Conservation (phyloP, 2,797 vertebrate species). For the Gastrophryne carolinensis region DNA sequence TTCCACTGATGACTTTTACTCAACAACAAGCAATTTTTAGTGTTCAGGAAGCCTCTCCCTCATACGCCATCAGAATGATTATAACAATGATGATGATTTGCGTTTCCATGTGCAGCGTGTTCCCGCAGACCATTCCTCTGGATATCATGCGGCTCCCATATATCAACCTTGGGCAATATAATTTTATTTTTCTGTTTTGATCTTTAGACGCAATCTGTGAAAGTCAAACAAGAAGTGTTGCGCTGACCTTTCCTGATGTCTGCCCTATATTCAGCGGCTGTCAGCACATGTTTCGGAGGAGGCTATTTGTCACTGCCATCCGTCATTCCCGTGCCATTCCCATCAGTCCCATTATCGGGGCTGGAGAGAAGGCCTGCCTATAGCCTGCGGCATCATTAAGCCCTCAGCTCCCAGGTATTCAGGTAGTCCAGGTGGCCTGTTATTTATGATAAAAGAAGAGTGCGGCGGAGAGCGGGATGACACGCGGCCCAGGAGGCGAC, state of each 20-base stretch:
- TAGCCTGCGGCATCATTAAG: conserved; percentile 80
- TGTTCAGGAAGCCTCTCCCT: too few species aligned
- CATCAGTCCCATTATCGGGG: conserved; percentile 82
- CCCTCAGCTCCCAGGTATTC: conserved; percentile 70
- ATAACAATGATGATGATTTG: too few species aligned
- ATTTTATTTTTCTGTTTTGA: conserved; percentile 22
- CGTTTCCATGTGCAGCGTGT: too few species aligned
- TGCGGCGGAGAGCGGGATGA: conserved; percentile 84
- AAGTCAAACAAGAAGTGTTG: conserved; percentile 75
- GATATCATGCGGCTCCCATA: too few species aligned
- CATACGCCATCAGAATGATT: too few species aligned
- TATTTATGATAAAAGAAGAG: conserved; percentile 98
- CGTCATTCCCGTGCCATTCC: conserved; percentile 90
- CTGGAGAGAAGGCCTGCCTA: conserved; percentile 69
- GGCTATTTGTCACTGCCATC: conserved; percentile 94
- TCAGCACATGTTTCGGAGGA: conserved; percentile 89
- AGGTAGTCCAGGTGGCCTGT: conserved; percentile 82
- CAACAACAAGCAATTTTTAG: too few species aligned
- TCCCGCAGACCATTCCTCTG: too few species aligned
- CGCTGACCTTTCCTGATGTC: conserved; percentile 94
- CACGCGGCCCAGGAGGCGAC: conserved; percentile 80
- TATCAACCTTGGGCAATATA: too few species aligned
- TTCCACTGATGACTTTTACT: too few species aligned
- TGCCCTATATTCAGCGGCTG: conserved; percentile 90
- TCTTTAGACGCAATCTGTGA: conserved; percentile 75